phyloP scores from a whole-genome alignment of 2,888 invertebrate genomes.

The Agrotis ipsilon region DNA sequence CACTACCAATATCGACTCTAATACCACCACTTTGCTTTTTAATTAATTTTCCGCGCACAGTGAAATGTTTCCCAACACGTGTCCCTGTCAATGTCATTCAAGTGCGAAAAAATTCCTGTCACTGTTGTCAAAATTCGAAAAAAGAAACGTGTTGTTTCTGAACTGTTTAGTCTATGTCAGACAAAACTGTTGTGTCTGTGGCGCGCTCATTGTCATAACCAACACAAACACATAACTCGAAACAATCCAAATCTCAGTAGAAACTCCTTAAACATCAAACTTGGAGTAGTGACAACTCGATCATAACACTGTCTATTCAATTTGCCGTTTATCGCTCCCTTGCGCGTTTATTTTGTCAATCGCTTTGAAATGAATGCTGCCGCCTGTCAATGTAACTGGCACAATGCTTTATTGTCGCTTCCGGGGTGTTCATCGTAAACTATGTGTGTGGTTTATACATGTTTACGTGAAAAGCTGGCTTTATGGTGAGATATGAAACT shows the following conservation, averaged over 20 bases:
- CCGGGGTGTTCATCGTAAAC: conserved; percentile 53
- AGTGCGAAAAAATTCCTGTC: no score
- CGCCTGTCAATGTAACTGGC: conserved; percentile 54
- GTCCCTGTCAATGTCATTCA: no score
- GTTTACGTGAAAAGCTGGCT: conserved; percentile 13
- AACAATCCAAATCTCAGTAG: conserved; percentile 48
- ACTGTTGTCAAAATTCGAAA: neutral
- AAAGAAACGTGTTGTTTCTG: neutral
- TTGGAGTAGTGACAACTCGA: conserved; percentile 48
- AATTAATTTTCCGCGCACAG: no score
- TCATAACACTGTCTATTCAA: conserved; percentile 66
- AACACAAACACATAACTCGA: conserved; percentile 19
- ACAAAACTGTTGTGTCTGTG: conserved; percentile 15
- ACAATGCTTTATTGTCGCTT: conserved; percentile 54
- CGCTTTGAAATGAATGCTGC: conserved; percentile 55
- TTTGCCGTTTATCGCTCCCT: conserved; percentile 61
- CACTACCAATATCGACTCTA: no score
- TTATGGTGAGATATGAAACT: conserved; percentile 14
- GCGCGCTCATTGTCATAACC: neutral
- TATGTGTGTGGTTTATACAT: conserved; percentile 25
- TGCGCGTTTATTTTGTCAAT: conserved; percentile 53
- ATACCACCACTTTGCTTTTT: no score
- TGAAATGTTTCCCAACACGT: no score
- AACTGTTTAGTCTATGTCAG: neutral
- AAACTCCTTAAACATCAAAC: conserved; percentile 53